Conservation (phyloP, 2,797 vertebrate genomes). For the Columba guinea region DNA sequence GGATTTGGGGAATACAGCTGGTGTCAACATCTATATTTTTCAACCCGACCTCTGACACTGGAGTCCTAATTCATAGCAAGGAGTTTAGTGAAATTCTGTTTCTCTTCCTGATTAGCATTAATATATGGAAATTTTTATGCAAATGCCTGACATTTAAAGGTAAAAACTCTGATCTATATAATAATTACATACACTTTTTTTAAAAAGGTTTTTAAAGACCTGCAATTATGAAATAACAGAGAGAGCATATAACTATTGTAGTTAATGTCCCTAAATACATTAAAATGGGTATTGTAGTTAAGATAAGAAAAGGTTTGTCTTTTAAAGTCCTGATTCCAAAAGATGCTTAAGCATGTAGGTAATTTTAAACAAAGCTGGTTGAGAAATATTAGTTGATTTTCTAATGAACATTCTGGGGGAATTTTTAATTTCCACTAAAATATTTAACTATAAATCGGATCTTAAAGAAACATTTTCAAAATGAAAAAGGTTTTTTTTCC, state of each 20-base stretch:
- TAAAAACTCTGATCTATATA: background rate
- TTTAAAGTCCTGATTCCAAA: conserved; percentile 6
- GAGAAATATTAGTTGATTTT: background rate
- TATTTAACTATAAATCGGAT: background rate
- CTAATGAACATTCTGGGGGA: background rate
- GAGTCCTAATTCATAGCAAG: background rate
- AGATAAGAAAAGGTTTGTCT: background rate
- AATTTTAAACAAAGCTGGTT: background rate
- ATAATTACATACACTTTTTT: background rate
- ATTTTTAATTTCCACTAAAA: background rate
- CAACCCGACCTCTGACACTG: background rate
- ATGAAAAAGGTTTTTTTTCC: background rate
- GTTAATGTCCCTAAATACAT: background rate
- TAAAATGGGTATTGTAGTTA: background rate
- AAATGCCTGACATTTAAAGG: background rate
- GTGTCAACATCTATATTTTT: background rate
- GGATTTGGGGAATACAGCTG: background rate
- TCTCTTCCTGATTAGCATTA: conserved; percentile 1
- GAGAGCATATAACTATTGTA: background rate
- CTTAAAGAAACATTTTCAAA: background rate
- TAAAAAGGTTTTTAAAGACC: background rate
- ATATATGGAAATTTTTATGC: background rate
- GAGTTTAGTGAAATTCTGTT: background rate
- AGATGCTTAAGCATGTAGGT: background rate
- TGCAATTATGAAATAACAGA: conserved; percentile 24